A percentile compares a stretch with the other conserved stretches of the same genome.
Conservation (phyloP, 1,140 invertebrate genomes). For the Antheraea pernyi region DNA sequence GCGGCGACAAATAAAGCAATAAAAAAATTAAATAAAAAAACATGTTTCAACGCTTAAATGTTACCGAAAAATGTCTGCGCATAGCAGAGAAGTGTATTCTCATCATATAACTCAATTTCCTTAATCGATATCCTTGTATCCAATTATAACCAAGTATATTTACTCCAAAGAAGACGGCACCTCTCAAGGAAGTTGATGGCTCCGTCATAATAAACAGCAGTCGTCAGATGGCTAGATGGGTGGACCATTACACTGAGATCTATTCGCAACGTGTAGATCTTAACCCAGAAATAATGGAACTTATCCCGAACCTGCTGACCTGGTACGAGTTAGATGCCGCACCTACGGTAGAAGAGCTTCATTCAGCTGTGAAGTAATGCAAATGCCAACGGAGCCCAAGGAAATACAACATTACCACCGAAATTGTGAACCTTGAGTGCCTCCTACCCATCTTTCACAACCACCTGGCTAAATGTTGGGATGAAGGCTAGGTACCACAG, state of each 20-base stretch:
- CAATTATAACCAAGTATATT: too few relatives aligned
- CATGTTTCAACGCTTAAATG: too few relatives aligned
- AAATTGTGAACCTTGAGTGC: constrained; percentile 19
- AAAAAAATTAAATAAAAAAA: too few relatives aligned
- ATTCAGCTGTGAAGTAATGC: constrained; percentile 13
- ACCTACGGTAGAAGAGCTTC: constrained; percentile 16
- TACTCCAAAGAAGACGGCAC: constrained; percentile 24
- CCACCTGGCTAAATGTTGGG: too few relatives aligned
- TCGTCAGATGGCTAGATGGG: constrained; percentile 15
- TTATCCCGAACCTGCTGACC: constrained; percentile 11
- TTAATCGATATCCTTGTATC: too few relatives aligned
- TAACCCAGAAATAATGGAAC: constrained; percentile 3
- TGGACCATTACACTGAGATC: constrained; percentile 25
- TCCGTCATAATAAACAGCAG: constrained; percentile 18
- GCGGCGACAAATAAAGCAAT: too few relatives aligned
- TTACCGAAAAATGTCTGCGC: too few relatives aligned
- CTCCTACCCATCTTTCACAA: constrained; percentile 14
- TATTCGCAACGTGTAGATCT: constrained; percentile 19
- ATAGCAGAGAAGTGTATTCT: too few relatives aligned
- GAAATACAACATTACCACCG: constrained; percentile 10
- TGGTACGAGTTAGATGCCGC: constrained; percentile 18
- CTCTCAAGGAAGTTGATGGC: constrained; percentile 24
- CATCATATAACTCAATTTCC: too few relatives aligned
- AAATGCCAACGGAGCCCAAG: constrained; percentile 21
- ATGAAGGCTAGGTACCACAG: constrained; percentile 16